These are phyloP conservation scores for Eudiplozoon nipponicum DNA, from an alignment of 2,888 invertebrate species.

Conservation along the genomic window DNA sequence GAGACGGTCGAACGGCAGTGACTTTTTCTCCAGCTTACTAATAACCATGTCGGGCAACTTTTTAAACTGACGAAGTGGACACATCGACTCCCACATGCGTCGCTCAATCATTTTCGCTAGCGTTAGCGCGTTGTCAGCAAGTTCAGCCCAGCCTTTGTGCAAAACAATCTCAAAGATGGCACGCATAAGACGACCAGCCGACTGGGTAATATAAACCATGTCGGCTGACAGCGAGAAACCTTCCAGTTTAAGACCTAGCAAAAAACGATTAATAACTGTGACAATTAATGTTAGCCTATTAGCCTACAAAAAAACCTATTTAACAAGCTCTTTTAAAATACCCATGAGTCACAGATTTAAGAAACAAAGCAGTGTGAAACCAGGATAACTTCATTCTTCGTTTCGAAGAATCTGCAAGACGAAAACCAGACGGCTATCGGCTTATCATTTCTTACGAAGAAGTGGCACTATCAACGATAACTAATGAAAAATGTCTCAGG, in stretches of 20 bases:
- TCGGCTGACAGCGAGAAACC: constrained; percentile 94
- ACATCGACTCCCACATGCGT: constrained; percentile 98
- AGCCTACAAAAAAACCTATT: too few relatives aligned
- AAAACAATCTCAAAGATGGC: constrained; percentile 89
- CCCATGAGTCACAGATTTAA: too few relatives aligned
- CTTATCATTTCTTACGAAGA: too few relatives aligned
- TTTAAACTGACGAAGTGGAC: constrained; percentile 69
- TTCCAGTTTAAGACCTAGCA: constrained; percentile 59
- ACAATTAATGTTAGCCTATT: too few relatives aligned
- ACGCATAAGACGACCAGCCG: constrained; percentile 61
- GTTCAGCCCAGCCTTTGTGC: constrained; percentile 63
- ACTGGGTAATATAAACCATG: constrained; percentile 94
- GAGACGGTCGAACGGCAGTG: constrained; percentile 36
- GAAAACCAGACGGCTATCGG: too few relatives aligned
- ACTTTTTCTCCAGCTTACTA: constrained; percentile 65
- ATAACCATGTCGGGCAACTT: constrained; percentile 72
- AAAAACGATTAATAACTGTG: too few relatives aligned
- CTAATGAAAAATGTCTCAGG: too few relatives aligned
- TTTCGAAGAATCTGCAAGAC: too few relatives aligned
- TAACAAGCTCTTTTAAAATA: too few relatives aligned
- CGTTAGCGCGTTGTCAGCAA: constrained; percentile 70
- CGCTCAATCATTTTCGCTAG: constrained; percentile 94
- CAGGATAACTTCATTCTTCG: too few relatives aligned
- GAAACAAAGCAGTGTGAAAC: too few relatives aligned
- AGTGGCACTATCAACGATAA: too few relatives aligned